phyloP scores from a whole-genome alignment of 2,113 vertebrate species.

The Oostethus manadensis region DNA sequence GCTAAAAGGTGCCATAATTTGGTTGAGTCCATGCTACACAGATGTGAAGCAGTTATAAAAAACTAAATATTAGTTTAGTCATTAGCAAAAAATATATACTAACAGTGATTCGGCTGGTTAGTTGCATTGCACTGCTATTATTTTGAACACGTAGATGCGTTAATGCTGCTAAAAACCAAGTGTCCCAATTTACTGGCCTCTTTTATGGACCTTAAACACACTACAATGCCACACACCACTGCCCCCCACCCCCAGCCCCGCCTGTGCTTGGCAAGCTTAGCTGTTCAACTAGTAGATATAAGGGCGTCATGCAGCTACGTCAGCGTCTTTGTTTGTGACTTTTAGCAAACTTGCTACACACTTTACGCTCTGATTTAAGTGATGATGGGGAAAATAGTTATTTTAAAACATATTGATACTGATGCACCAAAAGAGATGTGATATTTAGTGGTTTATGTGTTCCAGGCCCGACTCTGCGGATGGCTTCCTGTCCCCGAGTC shows the following conservation, averaged over 20 bases:
- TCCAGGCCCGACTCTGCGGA: constrained; percentile 92
- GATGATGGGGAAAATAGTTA: background rate
- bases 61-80: too few species aligned
- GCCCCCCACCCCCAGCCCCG: constrained; percentile 20
- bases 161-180: background rate
- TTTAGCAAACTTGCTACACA: background rate
- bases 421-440: constrained; percentile 14
- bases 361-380: background rate
- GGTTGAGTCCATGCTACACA: too few species aligned
- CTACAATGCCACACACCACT: constrained; percentile 24
- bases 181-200: constrained; percentile 7
- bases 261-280: constrained; percentile 40
- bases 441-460: constrained; percentile 8
- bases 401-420: too few species aligned
- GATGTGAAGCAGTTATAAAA: too few species aligned
- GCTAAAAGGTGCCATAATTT: too few species aligned
- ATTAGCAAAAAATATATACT: too few species aligned
- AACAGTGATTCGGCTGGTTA: too few species aligned
- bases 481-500: constrained; percentile 86
- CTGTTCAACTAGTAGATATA: constrained; percentile 5
- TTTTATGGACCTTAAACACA: constrained; percentile 16
- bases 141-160: too few species aligned
- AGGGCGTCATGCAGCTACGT: background rate
- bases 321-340: background rate
- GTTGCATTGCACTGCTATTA: too few species aligned